Conservation (phyloP, 2,888 invertebrate genomes). For the Chloroclystis v-ata region DNA sequence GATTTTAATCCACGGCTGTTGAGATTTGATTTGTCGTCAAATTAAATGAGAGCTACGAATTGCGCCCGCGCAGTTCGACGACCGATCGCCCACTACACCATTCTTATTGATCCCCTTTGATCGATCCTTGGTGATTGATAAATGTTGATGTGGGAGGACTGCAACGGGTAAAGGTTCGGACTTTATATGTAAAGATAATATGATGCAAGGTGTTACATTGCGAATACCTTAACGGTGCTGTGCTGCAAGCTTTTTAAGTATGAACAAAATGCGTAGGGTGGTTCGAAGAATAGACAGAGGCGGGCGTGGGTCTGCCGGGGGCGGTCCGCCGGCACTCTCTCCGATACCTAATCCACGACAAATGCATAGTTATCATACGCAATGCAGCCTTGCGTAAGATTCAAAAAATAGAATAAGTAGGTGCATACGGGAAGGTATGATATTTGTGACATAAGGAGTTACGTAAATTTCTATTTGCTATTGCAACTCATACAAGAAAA, state of each 20-base stretch:
- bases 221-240: constrained; percentile 21
- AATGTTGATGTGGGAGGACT: constrained; percentile 56
- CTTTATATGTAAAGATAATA: constrained; percentile 24
- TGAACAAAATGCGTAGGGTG: constrained; percentile 41
- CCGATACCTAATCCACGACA: constrained; percentile 9
- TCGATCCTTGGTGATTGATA: constrained; percentile 73
- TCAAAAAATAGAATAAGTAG: constrained; percentile 28
- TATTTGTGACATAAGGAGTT: constrained; percentile 6
- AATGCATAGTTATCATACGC: constrained; percentile 11
- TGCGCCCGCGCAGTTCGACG: constrained; percentile 77
- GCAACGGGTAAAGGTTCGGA: constrained; percentile 27
- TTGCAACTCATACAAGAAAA: neutral
- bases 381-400: constrained; percentile 30
- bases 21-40: constrained; percentile 66
- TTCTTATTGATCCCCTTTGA: constrained; percentile 69
- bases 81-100: constrained; percentile 72
- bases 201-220: constrained; percentile 27
- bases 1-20: constrained; percentile 25
- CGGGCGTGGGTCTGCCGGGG: constrained; percentile 44
- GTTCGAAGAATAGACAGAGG: constrained; percentile 36
- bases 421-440: constrained; percentile 5
- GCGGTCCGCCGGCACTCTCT: constrained; percentile 34
- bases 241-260: constrained; percentile 26
- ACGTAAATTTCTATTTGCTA: constrained; percentile 1
- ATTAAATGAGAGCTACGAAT: constrained; percentile 72